Evolutionary conservation across 2,888 invertebrate genomes (phyloP).

Genomic region (Argyresthia albistria): DNA sequence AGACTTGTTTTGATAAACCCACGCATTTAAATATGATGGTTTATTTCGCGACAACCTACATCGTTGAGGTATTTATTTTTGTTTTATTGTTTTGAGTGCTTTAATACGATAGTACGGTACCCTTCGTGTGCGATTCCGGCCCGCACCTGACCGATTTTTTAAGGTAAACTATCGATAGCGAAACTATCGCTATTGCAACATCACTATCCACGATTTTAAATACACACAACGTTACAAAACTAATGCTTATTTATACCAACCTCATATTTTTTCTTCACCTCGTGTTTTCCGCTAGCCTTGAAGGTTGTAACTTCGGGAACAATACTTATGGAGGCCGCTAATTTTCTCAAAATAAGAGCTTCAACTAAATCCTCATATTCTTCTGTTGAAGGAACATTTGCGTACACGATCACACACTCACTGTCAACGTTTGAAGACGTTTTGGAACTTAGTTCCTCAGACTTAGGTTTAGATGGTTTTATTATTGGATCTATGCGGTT

Average conservation of each 20-base stretch:
- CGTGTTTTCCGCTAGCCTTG: not conserved
- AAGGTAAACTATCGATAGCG: too few species aligned
- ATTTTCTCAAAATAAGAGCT: constrained; percentile 1
- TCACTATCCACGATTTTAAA: too few species aligned
- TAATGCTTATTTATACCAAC: not conserved
- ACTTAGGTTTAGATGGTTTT: not conserved
- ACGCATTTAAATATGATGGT: too few species aligned
- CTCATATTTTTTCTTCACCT: not conserved
- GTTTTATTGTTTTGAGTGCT: too few species aligned
- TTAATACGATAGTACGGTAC: too few species aligned
- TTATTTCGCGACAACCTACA: too few species aligned
- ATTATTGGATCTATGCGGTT: not conserved
- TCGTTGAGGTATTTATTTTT: too few species aligned
- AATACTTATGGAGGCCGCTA: constrained; percentile 2
- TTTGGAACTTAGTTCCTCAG: not conserved
- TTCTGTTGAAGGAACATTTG: not conserved
- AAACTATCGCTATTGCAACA: too few species aligned
- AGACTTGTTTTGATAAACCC: too few species aligned
- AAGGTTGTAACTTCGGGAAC: constrained; percentile 3
- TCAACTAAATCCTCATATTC: constrained; percentile 2
- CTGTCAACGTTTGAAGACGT: not conserved
- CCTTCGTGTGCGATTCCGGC: too few species aligned
- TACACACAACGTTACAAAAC: too few species aligned
- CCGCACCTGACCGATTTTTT: too few species aligned
- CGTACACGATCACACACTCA: not conserved